Conservation (phyloP, 2,113 vertebrate genomes). For the Ascaphus truei region DNA sequence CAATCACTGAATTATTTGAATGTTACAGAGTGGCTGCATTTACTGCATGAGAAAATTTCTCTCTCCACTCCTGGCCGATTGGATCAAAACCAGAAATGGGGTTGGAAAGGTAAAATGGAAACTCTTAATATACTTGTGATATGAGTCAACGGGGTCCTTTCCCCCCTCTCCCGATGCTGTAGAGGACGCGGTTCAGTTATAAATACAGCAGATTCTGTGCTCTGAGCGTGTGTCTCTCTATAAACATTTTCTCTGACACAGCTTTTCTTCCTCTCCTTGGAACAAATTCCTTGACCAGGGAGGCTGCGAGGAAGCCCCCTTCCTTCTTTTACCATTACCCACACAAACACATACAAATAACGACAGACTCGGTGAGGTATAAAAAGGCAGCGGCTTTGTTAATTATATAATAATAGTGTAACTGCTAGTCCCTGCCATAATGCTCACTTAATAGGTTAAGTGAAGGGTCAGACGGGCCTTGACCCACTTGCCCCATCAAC, state of each 20-base stretch:
- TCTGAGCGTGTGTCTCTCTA: background rate
- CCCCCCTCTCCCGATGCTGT: background rate
- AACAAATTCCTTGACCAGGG: too few species aligned
- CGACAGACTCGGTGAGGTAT: too few species aligned
- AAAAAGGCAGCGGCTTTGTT: too few species aligned
- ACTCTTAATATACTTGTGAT: slow-evolving; percentile 15
- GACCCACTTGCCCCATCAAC: too few species aligned
- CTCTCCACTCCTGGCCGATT: slow-evolving; percentile 1
- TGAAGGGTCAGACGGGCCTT: too few species aligned
- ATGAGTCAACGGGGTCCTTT: slow-evolving; percentile 14
- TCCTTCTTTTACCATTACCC: too few species aligned
- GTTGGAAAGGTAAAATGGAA: slow-evolving; percentile 28
- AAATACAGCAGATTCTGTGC: background rate
- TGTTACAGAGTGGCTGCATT: slow-evolving; percentile 5
- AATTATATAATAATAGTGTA: too few species aligned
- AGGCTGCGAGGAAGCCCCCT: too few species aligned
- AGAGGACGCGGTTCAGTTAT: background rate
- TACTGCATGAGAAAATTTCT: slow-evolving; percentile 9
- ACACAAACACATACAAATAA: too few species aligned
- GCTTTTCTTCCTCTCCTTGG: too few species aligned
- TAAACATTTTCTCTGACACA: background rate
- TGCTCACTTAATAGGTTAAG: too few species aligned
- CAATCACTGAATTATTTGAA: slow-evolving; percentile 23
- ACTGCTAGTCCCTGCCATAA: too few species aligned
- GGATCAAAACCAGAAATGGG: slow-evolving; percentile 19